A percentile compares a stretch with the other conserved stretches of the same genome.
These are phyloP conservation scores for Enteromius radiatus DNA, from an alignment of 2,797 vertebrate genomes.

Conservation along the genomic window DNA sequence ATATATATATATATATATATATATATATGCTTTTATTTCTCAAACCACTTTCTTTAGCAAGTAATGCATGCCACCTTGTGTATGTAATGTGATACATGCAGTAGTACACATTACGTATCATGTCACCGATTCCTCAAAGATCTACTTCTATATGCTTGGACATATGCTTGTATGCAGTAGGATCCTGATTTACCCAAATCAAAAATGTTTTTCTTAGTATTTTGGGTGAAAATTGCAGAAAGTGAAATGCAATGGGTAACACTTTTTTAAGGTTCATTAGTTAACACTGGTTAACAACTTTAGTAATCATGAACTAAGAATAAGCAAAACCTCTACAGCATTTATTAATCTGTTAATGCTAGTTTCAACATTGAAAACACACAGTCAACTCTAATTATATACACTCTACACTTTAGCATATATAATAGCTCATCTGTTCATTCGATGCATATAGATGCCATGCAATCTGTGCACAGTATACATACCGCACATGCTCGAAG, in stretches of 20 bases:
- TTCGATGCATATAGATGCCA: neutral
- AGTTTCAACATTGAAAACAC: too few species aligned
- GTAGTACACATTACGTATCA: neutral
- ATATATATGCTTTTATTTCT: neutral
- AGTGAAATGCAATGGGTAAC: too few species aligned
- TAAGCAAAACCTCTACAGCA: too few species aligned
- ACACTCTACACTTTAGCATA: neutral
- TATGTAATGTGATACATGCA: neutral
- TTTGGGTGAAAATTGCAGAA: neutral
- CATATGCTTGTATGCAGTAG: neutral
- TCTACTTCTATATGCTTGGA: neutral
- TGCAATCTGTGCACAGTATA: neutral
- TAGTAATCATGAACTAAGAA: too few species aligned
- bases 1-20: too few species aligned
- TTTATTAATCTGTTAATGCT: too few species aligned
- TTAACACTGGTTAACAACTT: too few species aligned
- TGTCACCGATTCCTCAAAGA: neutral
- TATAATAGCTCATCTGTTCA: neutral
- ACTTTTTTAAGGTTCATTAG: too few species aligned
- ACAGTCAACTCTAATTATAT: neutral
- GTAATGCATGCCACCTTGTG: neutral
- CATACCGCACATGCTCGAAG: neutral
- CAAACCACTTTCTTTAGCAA: neutral
- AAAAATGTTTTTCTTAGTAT: neutral
- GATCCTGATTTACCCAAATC: neutral